Conservation (phyloP, 2,888 invertebrate species). For the Plagodis dolabraria region DNA sequence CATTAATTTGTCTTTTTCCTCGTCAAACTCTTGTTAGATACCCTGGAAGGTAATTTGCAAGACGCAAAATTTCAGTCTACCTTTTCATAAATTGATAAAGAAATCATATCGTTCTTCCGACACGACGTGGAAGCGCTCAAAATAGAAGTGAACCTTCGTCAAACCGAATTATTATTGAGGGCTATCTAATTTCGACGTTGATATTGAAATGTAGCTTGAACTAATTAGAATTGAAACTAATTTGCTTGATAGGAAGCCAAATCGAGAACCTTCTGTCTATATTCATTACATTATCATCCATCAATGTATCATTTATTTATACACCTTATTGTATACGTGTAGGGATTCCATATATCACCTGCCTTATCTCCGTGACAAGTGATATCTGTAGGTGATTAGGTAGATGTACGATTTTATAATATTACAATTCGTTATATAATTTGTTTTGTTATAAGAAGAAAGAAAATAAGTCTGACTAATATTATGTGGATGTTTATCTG, state of each 20-base stretch:
- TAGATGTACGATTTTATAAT: not conserved
- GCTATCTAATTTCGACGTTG: slow-evolving; percentile 5
- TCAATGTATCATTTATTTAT: slow-evolving; percentile 21
- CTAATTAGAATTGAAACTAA: slow-evolving; percentile 19
- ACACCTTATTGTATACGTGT: not conserved
- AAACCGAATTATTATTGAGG: slow-evolving; percentile 11
- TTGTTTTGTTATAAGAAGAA: slow-evolving; percentile 19
- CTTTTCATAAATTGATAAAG: slow-evolving; percentile 3
- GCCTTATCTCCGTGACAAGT: slow-evolving; percentile 1
- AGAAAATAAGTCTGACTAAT: slow-evolving; percentile 22
- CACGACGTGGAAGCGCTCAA: not conserved
- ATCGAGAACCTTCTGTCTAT: slow-evolving; percentile 26
- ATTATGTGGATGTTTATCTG: slow-evolving; percentile 13
- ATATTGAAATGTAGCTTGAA: slow-evolving; percentile 11
- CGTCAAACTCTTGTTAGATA: too few species aligned
- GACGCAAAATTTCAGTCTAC: not conserved
- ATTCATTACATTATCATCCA: slow-evolving; percentile 10
- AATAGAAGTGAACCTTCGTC: slow-evolving; percentile 16
- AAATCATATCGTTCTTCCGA: not conserved
- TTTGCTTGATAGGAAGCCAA: slow-evolving; percentile 31
- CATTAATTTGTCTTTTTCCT: too few species aligned
- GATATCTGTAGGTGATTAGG: not conserved
- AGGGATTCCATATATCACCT: not conserved
- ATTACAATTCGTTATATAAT: slow-evolving; percentile 18
- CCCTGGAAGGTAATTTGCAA: not conserved